Conservation (phyloP, 2,113 vertebrate species). For the Aegithalos caudatus region DNA sequence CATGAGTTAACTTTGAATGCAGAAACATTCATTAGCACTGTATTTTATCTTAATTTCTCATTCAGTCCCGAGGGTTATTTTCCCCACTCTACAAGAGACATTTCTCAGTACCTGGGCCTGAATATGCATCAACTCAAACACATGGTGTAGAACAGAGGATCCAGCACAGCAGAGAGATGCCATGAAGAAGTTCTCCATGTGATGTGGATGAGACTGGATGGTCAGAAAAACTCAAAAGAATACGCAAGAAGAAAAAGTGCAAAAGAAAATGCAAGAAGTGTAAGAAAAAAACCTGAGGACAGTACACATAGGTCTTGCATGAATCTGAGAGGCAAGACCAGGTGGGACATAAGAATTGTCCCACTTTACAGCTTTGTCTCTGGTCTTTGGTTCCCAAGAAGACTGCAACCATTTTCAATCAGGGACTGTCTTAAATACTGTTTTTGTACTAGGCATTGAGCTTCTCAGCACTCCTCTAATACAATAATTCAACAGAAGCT, state of each 20-base stretch:
- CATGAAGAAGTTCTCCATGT: neutral
- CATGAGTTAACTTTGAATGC: neutral
- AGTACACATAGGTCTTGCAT: accelerated
- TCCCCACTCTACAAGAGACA: neutral
- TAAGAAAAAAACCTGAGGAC: neutral
- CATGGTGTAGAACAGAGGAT: neutral
- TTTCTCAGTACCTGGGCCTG: neutral
- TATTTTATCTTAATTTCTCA: slow-evolving; percentile 1
- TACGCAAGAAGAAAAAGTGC: neutral
- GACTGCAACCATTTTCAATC: neutral
- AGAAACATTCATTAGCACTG: neutral
- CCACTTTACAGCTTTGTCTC: neutral
- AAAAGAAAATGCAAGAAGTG: neutral
- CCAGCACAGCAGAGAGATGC: neutral
- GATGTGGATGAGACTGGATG: neutral
- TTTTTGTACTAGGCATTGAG: neutral
- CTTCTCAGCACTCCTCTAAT: neutral
- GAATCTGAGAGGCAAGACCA: neutral
- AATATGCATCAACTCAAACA: neutral
- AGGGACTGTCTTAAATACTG: neutral
- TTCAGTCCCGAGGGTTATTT: neutral
- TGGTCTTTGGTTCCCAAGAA: neutral
- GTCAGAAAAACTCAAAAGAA: neutral
- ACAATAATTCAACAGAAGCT: neutral
- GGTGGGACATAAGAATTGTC: neutral